Evolutionary conservation across 2,888 invertebrate genomes (phyloP).

Genomic region (Meganola albula): DNA sequence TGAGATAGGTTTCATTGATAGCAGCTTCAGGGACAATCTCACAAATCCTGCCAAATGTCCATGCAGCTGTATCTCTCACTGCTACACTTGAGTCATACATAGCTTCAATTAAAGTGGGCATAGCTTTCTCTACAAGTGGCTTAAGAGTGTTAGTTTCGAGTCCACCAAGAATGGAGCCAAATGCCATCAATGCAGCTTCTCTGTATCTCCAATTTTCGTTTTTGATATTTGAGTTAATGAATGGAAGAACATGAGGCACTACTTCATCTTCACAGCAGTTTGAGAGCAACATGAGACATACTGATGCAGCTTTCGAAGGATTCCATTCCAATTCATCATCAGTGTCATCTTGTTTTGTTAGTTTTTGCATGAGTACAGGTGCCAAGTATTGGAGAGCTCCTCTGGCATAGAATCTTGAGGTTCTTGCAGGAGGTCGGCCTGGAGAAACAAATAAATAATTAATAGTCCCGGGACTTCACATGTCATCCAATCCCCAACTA

Average conservation of each 20-base stretch:
- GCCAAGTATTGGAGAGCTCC: conserved; percentile 97
- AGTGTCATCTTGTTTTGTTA: conserved; percentile 97
- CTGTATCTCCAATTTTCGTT: conserved; percentile 94
- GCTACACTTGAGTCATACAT: conserved; percentile 97
- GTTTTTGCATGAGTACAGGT: conserved; percentile 93
- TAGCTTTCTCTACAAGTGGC: conserved; percentile 96
- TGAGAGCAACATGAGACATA: conserved; percentile 97
- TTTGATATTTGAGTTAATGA: conserved; percentile 96
- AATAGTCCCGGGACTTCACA: too few species aligned
- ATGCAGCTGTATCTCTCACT: conserved; percentile 97
- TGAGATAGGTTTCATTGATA: conserved; percentile 90
- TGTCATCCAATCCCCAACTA: too few species aligned
- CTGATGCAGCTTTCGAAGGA: conserved; percentile 99
- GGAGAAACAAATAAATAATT: conserved; percentile 18
- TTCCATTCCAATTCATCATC: conserved; percentile 99
- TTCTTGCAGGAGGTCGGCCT: conserved; percentile 94
- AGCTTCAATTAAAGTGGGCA: conserved; percentile 95
- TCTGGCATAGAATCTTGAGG: conserved; percentile 98
- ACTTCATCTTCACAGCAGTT: conserved; percentile 98
- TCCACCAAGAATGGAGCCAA: conserved; percentile 95
- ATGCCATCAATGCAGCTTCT: conserved; percentile 99
- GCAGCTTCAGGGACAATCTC: conserved; percentile 98
- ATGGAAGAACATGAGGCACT: conserved; percentile 96
- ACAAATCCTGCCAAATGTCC: conserved; percentile 98
- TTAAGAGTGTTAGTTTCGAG: conserved; percentile 91